A percentile compares a stretch with the other conserved stretches of the same genome.
These are phyloP conservation scores for Dasyprocta punctata DNA, from an alignment of 2,113 vertebrate species.

Conservation along the genomic window DNA sequence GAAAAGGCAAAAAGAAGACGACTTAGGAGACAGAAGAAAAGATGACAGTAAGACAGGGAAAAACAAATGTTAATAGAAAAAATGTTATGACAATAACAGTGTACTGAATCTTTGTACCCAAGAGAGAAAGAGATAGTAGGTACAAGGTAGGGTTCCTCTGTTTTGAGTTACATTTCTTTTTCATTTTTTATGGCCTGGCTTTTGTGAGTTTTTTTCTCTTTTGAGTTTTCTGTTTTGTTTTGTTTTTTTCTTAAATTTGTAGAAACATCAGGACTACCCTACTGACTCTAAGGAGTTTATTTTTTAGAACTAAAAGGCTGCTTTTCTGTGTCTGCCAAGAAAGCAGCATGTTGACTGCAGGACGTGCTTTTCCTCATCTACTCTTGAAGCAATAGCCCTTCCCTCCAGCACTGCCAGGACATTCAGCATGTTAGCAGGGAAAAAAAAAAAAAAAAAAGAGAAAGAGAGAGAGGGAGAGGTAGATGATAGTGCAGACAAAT, in stretches of 20 bases:
- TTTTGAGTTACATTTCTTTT: background rate
- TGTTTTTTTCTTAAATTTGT: background rate
- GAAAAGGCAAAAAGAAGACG: background rate
- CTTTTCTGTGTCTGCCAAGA: constrained; percentile 1
- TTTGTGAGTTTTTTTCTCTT: background rate
- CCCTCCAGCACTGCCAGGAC: background rate
- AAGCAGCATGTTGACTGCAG: background rate
- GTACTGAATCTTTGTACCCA: background rate
- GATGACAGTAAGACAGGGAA: background rate
- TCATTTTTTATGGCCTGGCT: background rate
- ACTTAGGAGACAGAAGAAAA: background rate
- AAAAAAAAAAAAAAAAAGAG: background rate
- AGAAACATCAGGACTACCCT: background rate
- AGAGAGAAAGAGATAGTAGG: background rate
- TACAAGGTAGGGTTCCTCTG: background rate
- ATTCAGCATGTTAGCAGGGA: constrained; percentile 46
- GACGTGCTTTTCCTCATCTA: background rate
- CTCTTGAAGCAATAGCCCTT: constrained; percentile 29
- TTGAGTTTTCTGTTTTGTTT: background rate
- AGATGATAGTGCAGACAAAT: background rate
- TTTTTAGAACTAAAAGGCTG: constrained; percentile 25
- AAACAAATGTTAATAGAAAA: background rate
- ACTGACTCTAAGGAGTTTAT: background rate
- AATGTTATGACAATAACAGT: background rate
- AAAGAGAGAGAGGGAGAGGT: too few species aligned